These are phyloP conservation scores for Epinephelus awoara DNA, from an alignment of 2,797 vertebrate species.

Conservation along the genomic window DNA sequence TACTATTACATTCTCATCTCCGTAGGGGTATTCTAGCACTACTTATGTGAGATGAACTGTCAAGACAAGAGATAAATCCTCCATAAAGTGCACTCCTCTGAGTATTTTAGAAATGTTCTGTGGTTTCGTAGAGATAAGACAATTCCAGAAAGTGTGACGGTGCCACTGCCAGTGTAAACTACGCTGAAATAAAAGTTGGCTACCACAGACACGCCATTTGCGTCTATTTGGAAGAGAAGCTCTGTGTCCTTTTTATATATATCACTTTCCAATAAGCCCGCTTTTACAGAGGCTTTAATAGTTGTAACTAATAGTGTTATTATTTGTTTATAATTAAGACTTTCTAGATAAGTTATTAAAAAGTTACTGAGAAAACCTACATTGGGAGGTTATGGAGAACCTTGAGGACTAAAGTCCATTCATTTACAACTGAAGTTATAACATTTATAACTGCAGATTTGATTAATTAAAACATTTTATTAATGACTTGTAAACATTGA, in stretches of 20 bases:
- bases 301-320: not conserved
- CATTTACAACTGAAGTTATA: not conserved
- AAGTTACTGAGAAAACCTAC: not conserved
- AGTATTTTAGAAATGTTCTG: not conserved
- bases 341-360: not conserved
- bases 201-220: not conserved
- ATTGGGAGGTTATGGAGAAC: not conserved
- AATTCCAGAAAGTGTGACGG: not conserved
- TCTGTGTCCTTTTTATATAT: not conserved
- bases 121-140: not conserved
- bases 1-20: not conserved
- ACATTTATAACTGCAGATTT: not conserved
- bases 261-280: not conserved
- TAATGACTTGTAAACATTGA: too few species aligned
- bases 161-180: not conserved
- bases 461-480: not conserved
- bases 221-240: not conserved
- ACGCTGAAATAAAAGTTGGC: not conserved
- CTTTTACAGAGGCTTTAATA: not conserved
- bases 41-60: not conserved
- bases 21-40: not conserved
- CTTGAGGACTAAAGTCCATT: not conserved
- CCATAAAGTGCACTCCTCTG: not conserved
- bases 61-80: not conserved
- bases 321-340: not conserved